Evolutionary conservation across 2,888 invertebrate species (phyloP).

Genomic region (Lasioglossum morio): DNA sequence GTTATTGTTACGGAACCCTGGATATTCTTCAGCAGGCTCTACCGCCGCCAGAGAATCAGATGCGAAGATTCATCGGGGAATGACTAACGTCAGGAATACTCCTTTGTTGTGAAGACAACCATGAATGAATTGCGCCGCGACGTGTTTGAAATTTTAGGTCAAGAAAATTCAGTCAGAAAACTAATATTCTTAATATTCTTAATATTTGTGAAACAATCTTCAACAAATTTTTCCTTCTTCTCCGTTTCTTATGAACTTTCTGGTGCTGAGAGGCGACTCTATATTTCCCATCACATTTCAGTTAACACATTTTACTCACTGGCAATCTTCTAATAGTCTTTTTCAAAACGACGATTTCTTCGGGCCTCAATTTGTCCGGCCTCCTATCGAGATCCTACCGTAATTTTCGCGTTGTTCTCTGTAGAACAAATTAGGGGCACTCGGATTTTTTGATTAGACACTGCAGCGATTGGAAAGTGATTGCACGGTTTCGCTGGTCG

Average conservation of each 20-base stretch:
- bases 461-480: no score
- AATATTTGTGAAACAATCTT: not conserved
- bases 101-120: not conserved
- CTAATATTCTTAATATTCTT: no score
- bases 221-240: not conserved
- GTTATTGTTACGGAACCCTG: conserved; percentile 32
- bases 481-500: no score
- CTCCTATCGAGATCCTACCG: no score
- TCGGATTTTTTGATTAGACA: no score
- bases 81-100: not conserved
- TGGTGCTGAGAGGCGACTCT: not conserved
- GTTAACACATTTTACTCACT: no score
- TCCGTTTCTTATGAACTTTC: not conserved
- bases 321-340: no score
- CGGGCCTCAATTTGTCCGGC: no score
- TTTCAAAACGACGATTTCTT: no score
- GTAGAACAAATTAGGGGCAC: no score
- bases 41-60: not conserved
- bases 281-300: no score
- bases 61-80: not conserved
- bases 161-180: not conserved
- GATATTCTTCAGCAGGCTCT: not conserved
- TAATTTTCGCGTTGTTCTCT: no score
- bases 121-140: not conserved
- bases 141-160: not conserved